These are phyloP conservation scores for Cryptotis parvus DNA, from an alignment of 2,113 vertebrate species.

Conservation along the genomic window DNA sequence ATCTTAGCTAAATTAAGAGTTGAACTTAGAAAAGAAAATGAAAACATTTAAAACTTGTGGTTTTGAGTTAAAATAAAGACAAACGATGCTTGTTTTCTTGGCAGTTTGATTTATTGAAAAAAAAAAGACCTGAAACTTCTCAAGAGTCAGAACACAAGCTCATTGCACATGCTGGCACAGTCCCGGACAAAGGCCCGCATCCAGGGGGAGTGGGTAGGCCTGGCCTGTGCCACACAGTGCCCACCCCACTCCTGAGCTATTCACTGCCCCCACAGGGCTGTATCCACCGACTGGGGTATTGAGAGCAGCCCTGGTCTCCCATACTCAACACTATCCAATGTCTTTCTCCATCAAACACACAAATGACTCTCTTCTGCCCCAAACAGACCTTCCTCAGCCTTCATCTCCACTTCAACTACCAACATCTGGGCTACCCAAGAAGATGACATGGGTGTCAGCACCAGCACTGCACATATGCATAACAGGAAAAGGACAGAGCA, in stretches of 20 bases:
- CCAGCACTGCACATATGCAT: conserved; percentile 49
- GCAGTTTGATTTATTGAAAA: conserved; percentile 88
- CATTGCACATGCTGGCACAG: conserved; percentile 76
- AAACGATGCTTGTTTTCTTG: conserved; percentile 63
- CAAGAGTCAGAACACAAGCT: conserved; percentile 84
- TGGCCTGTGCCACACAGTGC: too few species aligned
- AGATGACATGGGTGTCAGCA: conserved; percentile 73
- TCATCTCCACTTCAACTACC: conserved; percentile 81
- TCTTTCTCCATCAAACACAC: conserved; percentile 65
- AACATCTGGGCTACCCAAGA: conserved; percentile 71
- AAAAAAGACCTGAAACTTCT: conserved; percentile 36
- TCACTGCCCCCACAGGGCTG: neutral
- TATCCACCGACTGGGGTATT: conserved; percentile 63
- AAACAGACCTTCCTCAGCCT: conserved; percentile 69
- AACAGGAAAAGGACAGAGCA: neutral
- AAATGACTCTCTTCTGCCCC: conserved; percentile 71
- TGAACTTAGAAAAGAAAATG: neutral
- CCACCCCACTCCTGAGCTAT: neutral
- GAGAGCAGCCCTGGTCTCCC: conserved; percentile 76
- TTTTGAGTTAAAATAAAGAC: conserved; percentile 65
- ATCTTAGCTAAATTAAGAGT: conserved; percentile 1
- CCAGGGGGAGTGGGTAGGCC: too few species aligned
- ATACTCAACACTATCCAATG: conserved; percentile 41
- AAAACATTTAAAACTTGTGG: conserved; percentile 4
- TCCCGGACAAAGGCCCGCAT: too few species aligned